Conservation (phyloP, 2,888 invertebrate species). For the Emmelina monodactyla region DNA sequence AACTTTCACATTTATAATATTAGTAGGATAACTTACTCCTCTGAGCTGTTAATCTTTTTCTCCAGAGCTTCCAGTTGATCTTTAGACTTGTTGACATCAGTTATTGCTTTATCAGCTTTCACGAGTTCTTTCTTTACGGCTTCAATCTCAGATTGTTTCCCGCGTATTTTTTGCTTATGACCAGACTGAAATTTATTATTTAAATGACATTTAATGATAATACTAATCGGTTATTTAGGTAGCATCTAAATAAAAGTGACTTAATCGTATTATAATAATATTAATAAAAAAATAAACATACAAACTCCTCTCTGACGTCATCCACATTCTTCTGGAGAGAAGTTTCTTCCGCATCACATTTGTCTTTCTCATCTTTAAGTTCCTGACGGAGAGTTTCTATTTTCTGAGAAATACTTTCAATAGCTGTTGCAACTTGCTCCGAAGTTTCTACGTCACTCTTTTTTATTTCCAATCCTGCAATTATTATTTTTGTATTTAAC, state of each 20-base stretch:
- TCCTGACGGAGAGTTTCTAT: conserved; percentile 34
- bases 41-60: conserved; percentile 46
- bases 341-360: conserved; percentile 44
- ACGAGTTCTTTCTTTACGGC: conserved; percentile 65
- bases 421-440: conserved; percentile 39
- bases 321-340: conserved; percentile 42
- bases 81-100: conserved; percentile 68
- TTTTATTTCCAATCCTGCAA: conserved; percentile 4
- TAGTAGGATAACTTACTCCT: conserved; percentile 38
- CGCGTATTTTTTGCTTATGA: conserved; percentile 71
- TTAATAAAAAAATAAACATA: conserved; percentile 27
- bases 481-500: too few species aligned
- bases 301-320: conserved; percentile 42
- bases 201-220: background rate
- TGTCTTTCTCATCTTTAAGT: conserved; percentile 31
- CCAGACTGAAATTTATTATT: conserved; percentile 46
- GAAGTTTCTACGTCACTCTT: conserved; percentile 29
- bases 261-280: too few species aligned
- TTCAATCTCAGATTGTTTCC: conserved; percentile 65
- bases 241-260: too few species aligned
- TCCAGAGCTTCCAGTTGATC: conserved; percentile 58
- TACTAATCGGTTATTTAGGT: too few species aligned
- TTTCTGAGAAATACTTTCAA: conserved; percentile 30
- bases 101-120: conserved; percentile 63
- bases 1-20: background rate